Base-by-base conservation (phyloP, 1,140 invertebrate species). In the Drosophila erecta region DNA sequence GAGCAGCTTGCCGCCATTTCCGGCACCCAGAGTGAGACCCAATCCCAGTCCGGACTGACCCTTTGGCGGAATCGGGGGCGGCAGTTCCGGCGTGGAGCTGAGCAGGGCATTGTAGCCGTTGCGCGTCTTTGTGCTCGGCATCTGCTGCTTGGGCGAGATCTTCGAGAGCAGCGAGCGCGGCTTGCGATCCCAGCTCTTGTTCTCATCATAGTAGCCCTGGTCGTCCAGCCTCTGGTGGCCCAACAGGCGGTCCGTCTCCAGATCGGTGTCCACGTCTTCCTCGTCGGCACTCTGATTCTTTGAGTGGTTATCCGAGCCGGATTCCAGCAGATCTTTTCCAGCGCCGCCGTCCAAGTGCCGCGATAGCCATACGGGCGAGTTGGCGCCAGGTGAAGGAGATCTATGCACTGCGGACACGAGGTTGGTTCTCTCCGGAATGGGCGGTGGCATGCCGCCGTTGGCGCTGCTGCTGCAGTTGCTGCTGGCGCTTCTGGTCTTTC, bases 171-270 rank as follows among this genome's bases (percentile, higher is more conserved):
- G 46, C 17, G 90, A 89, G 3, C 86, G 74, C 37, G 91, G 78
- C 55, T 92, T 92, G 38, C 86, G 81, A 4, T 92, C 89, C 91
- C 91, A 92, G 51, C 90, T 83, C 37, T 92, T 96, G 94, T 97
- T 97, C 66, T 97, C 96, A 90, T 97, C 97, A 81, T 96, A 98
- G 92, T 97, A 98, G 70, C 96, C 96, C 92, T 97, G 96, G 92
- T 98, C 97, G 78, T 98, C 97, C 12, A 96, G 96, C 67, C 97
- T 93, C 89, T 98, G 97, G 91, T 98, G 96, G 4, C 97, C 97
- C 27, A 98, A 94, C 46, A 98, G 93, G 80, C 97, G 93, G 93
- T 98, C 97, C 15, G 97, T 98, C 93, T 98, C 97, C 57, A 97
- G 93, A 90, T 97, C 97, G 0, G 97, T 97, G 77, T 97, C 97